Conservation (phyloP, 2,797 vertebrate species). For the Potorous gilbertii region DNA sequence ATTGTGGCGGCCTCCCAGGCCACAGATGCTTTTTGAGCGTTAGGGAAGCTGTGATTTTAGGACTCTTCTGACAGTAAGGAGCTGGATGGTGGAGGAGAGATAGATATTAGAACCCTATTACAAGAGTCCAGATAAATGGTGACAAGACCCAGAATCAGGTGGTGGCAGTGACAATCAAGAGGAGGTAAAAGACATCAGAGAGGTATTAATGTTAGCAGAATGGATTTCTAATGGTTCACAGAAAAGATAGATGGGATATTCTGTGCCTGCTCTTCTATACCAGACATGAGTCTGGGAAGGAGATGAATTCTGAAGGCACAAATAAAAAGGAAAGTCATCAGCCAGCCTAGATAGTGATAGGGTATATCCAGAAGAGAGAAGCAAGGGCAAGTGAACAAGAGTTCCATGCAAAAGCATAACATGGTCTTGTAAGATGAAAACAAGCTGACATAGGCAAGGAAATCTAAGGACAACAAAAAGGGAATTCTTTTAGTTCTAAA, state of each 20-base stretch:
- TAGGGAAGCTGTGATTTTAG: neutral
- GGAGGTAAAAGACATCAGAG: neutral
- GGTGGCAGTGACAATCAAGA: neutral
- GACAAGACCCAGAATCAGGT: neutral
- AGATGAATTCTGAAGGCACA: neutral
- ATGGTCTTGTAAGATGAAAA: neutral
- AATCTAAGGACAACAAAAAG: neutral
- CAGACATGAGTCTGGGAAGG: neutral
- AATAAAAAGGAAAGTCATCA: neutral
- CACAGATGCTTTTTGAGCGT: neutral
- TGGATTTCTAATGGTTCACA: neutral
- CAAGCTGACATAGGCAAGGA: neutral
- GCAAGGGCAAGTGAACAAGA: neutral
- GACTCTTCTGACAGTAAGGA: neutral
- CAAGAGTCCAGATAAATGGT: neutral
- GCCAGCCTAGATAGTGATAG: neutral
- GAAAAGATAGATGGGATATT: neutral
- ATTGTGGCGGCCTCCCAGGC: neutral
- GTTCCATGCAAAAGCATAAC: neutral
- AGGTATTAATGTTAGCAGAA: neutral
- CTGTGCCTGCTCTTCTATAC: neutral
- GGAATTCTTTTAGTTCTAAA: neutral
- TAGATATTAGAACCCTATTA: neutral
- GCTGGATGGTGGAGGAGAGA: neutral
- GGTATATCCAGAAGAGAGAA: neutral